phyloP scores from a whole-genome alignment of 2,797 vertebrate species.

The Spondyliosoma cantharus region DNA sequence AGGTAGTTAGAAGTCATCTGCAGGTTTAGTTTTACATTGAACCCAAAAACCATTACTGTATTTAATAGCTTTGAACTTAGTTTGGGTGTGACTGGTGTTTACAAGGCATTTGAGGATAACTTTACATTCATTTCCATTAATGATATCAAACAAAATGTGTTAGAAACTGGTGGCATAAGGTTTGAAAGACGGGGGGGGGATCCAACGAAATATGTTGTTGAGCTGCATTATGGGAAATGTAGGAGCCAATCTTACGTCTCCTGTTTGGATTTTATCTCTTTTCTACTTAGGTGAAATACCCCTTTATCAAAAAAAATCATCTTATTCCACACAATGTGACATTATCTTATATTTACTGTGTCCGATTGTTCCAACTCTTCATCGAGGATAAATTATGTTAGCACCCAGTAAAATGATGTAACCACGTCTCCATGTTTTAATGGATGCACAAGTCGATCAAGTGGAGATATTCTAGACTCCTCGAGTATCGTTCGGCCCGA shows the following conservation, averaged over 20 bases:
- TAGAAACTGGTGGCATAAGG: no score
- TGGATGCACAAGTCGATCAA: not conserved
- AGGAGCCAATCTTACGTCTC: not conserved
- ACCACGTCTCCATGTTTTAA: not conserved
- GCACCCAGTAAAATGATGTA: not conserved
- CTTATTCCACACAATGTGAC: not conserved
- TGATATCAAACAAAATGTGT: no score
- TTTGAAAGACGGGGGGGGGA: not conserved
- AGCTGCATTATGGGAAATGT: not conserved
- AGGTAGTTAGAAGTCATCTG: no score
- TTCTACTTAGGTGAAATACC: not conserved
- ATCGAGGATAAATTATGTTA: not conserved
- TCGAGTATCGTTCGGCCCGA: not conserved
- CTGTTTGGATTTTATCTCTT: not conserved
- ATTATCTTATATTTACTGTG: not conserved
- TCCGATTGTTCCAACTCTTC: not conserved
- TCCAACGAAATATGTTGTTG: not conserved
- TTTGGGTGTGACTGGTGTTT: no score
- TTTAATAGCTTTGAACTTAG: no score
- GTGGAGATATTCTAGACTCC: not conserved
- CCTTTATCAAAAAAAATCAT: not conserved
- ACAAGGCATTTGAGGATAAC: no score
- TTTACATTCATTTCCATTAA: no score
- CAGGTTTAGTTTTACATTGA: no score
- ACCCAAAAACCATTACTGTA: no score